These are phyloP conservation scores for Aeoliscus strigatus DNA, from an alignment of 2,797 vertebrate species.

Conservation along the genomic window DNA sequence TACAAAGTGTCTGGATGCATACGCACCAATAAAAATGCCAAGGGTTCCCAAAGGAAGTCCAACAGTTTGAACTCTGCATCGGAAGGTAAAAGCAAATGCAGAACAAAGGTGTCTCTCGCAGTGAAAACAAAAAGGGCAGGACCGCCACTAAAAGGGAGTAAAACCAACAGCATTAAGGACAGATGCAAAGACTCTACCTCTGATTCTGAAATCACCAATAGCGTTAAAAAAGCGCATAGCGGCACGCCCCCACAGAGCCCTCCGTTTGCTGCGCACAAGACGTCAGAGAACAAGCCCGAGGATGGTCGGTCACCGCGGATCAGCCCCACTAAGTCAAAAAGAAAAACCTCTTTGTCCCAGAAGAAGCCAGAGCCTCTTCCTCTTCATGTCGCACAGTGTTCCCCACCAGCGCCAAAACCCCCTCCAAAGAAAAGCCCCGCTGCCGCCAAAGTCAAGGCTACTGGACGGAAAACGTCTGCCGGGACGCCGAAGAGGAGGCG, in stretches of 20 bases:
- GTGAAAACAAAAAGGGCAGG: slow-evolving; percentile 28
- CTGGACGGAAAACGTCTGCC: slow-evolving; percentile 25
- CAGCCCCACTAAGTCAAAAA: slow-evolving; percentile 25
- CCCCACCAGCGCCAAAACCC: slow-evolving; percentile 16
- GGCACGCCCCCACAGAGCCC: slow-evolving; percentile 37
- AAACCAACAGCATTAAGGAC: slow-evolving; percentile 39
- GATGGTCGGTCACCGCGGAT: slow-evolving; percentile 2
- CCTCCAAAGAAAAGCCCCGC: slow-evolving; percentile 55
- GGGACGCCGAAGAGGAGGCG: slow-evolving; percentile 44
- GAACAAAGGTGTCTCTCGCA: slow-evolving; percentile 12
- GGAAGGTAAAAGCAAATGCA: slow-evolving; percentile 9
- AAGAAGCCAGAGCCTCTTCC: slow-evolving; percentile 18
- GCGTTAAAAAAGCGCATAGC: slow-evolving; percentile 36
- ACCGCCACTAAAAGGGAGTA: slow-evolving; percentile 20
- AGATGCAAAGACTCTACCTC: slow-evolving; percentile 68
- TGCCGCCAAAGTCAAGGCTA: slow-evolving; percentile 26
- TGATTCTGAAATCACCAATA: slow-evolving; percentile 42
- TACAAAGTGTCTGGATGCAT: slow-evolving; percentile 60
- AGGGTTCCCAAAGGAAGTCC: slow-evolving; percentile 19
- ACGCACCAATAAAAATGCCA: slow-evolving; percentile 46
- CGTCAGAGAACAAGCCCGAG: slow-evolving; percentile 23
- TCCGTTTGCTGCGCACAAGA: slow-evolving; percentile 5
- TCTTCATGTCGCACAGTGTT: neutral
- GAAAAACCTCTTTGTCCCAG: slow-evolving; percentile 9
- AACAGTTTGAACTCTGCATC: slow-evolving; percentile 5